A percentile compares a stretch with the other conserved stretches of the same genome.
Evolutionary conservation across 2,888 invertebrate species (phyloP).

Genomic region (Lithophane semibrunnea): DNA sequence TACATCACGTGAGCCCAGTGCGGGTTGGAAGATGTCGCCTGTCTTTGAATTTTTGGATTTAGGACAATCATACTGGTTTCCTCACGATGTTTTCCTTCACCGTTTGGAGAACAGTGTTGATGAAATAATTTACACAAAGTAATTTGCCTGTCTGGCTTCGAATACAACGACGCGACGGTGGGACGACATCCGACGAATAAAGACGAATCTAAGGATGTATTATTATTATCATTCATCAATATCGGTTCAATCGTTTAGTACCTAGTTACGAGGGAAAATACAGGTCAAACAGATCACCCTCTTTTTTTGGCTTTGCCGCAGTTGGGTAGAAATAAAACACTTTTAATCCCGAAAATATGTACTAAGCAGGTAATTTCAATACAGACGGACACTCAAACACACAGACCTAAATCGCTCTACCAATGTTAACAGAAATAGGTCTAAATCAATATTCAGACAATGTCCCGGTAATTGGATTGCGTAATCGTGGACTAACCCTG

Average conservation of each 20-base stretch:
- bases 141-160: no score
- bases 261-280: no score
- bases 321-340: no score
- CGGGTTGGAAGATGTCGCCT: neutral
- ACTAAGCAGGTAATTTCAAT: neutral
- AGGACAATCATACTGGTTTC: neutral
- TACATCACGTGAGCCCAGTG: neutral
- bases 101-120: neutral
- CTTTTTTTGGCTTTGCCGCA: no score
- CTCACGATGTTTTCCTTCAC: neutral
- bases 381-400: neutral
- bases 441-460: constrained; percentile 40
- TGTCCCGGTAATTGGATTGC: constrained; percentile 37
- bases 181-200: no score
- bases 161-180: no score
- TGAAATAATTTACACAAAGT: neutral
- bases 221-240: no score
- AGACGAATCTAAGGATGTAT: no score
- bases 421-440: neutral
- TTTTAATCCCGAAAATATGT: neutral
- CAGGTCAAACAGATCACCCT: no score
- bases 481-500: constrained; percentile 1
- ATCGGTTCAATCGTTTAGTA: no score
- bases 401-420: neutral
- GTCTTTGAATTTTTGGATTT: neutral